phyloP scores from a whole-genome alignment of 2,797 vertebrate genomes.

The Hirundo rustica region DNA sequence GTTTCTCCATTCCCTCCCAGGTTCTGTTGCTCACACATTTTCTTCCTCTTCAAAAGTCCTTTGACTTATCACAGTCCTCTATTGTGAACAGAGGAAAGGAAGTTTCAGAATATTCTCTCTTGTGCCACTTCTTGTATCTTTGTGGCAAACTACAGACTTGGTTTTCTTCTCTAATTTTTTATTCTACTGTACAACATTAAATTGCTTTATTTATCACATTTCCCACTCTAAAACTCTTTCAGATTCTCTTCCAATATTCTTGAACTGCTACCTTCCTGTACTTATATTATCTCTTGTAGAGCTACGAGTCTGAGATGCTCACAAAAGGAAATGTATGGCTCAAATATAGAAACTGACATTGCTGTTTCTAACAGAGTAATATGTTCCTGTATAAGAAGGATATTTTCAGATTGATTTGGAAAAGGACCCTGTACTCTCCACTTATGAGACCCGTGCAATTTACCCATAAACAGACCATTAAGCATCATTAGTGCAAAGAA shows the following conservation, averaged over 20 bases:
- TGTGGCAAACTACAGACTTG: background rate
- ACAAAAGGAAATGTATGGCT: constrained; percentile 3
- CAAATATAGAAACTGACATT: constrained; percentile 33
- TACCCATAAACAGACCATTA: constrained; percentile 72
- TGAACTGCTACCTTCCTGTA: background rate
- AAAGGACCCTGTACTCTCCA: constrained; percentile 68
- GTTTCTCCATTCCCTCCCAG: background rate
- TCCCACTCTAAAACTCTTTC: background rate
- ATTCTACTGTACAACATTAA: background rate
- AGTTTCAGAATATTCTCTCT: background rate
- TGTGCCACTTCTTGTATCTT: background rate
- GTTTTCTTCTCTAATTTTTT: background rate
- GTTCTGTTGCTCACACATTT: background rate
- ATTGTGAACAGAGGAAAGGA: background rate
- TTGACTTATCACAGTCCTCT: background rate
- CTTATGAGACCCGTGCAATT: constrained; percentile 75
- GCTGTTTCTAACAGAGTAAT: constrained; percentile 50
- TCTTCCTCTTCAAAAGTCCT: background rate
- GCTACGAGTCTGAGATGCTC: background rate
- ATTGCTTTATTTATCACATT: background rate
- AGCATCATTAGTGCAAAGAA: constrained; percentile 70
- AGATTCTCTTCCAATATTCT: background rate
- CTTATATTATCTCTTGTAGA: background rate
- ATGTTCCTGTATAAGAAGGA: constrained; percentile 3
- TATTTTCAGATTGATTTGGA: constrained; percentile 63